Base-by-base conservation (phyloP, 2,888 invertebrate species). In the Sphecodes monilicornis region DNA sequence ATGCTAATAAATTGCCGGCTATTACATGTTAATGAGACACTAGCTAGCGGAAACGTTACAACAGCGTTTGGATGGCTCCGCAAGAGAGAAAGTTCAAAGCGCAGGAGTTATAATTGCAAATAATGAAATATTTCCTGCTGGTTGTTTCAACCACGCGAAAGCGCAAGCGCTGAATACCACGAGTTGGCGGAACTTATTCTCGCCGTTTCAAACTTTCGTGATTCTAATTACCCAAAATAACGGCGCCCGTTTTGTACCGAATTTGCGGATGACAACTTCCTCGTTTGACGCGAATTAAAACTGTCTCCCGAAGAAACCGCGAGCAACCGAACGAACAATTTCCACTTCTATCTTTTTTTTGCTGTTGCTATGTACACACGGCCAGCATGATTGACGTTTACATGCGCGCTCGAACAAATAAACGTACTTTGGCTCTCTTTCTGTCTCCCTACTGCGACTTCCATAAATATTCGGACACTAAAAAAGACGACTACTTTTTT, bases 81-180 rank as follows among this genome's bases (percentile, higher is more conserved):
- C 46, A 36, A 71, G 71, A 80, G 75, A 50, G 70, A 50, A 78
- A 83, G 78, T 78, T 78, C 78, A 29, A 36, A 29, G 70, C 13
- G 36, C 78, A 60, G 50, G 57, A 78, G 84, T 83, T 79, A 70
- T 84, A 83, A 85, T 85, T 84, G 79, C 76, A 84, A 83, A 84
- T 83, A 85, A 79, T 85, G 84, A 85, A 85, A 85, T 85, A 85
- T 84, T 79, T 84, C 68, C 79, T 39, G 29, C 43, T 43, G 22
- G 29, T 13, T 16, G 39, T 60, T 41, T 46, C 54, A n/a, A 13
- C n/a, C 8, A 13, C n/a, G 18, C 22, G 60, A 10, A 41, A 39
- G 54, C 60, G 46, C 29, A 13, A 43, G 41, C 29, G 57, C 26
- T n/a, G n/a, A 54, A 50, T 50, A 32, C 36, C 41, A 1, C 29